Percentiles rank a stretch among this genome's conserved stretches.
These are phyloP conservation scores for Podarcis muralis DNA, from an alignment of 2,113 vertebrate genomes.

Conservation along the genomic window DNA sequence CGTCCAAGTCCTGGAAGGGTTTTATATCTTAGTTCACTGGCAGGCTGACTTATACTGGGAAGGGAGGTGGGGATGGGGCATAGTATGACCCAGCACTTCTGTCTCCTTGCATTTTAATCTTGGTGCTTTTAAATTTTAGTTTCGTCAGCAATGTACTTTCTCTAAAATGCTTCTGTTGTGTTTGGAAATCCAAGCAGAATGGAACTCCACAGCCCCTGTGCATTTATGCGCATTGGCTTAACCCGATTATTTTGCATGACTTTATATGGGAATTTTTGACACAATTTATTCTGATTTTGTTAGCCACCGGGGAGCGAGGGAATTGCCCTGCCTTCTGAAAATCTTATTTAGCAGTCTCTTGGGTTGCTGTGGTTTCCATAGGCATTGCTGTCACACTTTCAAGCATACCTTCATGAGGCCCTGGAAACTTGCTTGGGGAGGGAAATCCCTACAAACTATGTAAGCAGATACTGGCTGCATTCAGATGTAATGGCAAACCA, in stretches of 20 bases:
- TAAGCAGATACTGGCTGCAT: background rate
- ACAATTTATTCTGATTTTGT: background rate
- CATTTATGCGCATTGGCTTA: background rate
- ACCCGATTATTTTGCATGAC: background rate
- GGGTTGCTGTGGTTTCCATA: background rate
- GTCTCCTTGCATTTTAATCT: background rate
- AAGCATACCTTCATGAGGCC: background rate
- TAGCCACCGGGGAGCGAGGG: background rate
- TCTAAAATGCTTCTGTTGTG: background rate
- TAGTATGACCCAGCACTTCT: slow-evolving; percentile 28
- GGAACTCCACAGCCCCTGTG: background rate
- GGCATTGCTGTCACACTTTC: background rate
- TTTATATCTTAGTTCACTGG: slow-evolving; percentile 59
- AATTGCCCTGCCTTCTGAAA: background rate
- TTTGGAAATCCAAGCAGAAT: slow-evolving; percentile 5
- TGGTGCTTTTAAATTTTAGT: background rate
- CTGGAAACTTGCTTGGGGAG: background rate
- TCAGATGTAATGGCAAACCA: no score
- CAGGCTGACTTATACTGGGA: slow-evolving; percentile 30
- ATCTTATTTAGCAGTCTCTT: background rate
- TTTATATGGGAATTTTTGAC: background rate
- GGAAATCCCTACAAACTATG: no score
- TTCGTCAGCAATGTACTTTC: background rate
- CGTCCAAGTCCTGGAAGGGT: slow-evolving; percentile 50
- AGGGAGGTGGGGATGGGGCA: slow-evolving; percentile 16